Base-by-base conservation (phyloP, 2,888 invertebrate species). In the Bombyx huttoni region DNA sequence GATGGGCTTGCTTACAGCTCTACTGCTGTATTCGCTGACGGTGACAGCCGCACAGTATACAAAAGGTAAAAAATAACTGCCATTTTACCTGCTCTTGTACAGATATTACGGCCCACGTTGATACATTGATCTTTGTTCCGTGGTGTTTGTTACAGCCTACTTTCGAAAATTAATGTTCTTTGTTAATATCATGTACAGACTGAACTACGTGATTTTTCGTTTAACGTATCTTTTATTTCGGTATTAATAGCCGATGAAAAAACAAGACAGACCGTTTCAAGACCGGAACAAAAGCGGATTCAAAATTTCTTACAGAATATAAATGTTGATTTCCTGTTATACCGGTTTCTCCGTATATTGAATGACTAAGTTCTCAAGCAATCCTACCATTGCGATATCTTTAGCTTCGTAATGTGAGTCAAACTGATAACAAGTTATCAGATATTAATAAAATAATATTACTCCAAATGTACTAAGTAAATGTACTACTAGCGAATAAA, bases 41-140 rank as follows among this genome's bases (percentile, higher is more conserved):
- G 70, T 78, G 70, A 85, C 85, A 78, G 81, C 81, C 64, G 75
- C 83, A 70, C 79, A 84, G 69, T 82, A 79, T 68, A 80, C 82
- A 73, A 85, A 86, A 87, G 86, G 86, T 85, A 78, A 78, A 77
- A 40, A 24, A 24, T 24, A 24, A 76, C 72, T 65, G 66, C 73
- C 73, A 77, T 73, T 72, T 75, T 77, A 79, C 83, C 81, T 82
- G 74, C 68, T 40, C 40, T 63, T 65, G 73, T 73, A 74, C 73
- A 69, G 63, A 40, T 40, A 10, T 40, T 40, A 68, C 64, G 24
- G 24, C 24, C 67, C 60, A 50, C 49, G 59, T 60, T 67, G 52
- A 52, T 40, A 50, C 45, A 47, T 47, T 49, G 35, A 46, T 49
- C 52, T 52, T 52, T 52, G 52, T 52, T 52, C 49, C 47, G 24